phyloP scores from a whole-genome alignment of 1,140 invertebrate genomes.

The Rhopalosiphum maidis region DNA sequence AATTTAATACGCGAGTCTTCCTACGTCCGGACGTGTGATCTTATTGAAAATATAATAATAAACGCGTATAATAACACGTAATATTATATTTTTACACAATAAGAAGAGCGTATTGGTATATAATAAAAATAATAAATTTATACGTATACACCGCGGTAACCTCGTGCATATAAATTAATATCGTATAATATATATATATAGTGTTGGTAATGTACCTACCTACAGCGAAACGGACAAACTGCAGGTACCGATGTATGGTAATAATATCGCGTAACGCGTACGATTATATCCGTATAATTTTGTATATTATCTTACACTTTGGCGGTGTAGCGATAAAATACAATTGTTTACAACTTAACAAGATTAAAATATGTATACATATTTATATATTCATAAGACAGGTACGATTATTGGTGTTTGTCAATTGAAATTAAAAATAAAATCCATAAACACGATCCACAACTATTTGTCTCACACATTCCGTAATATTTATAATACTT shows the following conservation, averaged over 20 bases:
- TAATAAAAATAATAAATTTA: constrained; percentile 25
- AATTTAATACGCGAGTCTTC: constrained; percentile 1
- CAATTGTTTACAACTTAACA: not conserved
- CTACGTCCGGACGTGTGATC: constrained; percentile 36
- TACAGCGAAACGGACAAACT: not conserved
- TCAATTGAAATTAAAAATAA: constrained; percentile 1
- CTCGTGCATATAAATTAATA: not conserved
- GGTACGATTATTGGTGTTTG: not conserved
- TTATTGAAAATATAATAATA: constrained; percentile 37
- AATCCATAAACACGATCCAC: not conserved
- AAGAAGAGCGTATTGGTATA: not conserved
- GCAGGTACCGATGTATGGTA: not conserved
- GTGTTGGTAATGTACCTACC: not conserved
- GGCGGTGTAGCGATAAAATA: not conserved
- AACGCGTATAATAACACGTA: not conserved
- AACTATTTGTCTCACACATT: not conserved
- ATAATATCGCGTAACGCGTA: not conserved
- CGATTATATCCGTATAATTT: not conserved
- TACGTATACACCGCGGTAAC: not conserved
- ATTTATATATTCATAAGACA: not conserved
- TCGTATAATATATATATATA: not conserved
- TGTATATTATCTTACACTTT: not conserved
- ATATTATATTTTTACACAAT: not conserved
- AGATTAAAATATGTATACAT: not conserved
- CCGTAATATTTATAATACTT: not conserved